Evolutionary conservation across 2,888 invertebrate species (phyloP).

Genomic region (Sceliomorpha sp.): DNA sequence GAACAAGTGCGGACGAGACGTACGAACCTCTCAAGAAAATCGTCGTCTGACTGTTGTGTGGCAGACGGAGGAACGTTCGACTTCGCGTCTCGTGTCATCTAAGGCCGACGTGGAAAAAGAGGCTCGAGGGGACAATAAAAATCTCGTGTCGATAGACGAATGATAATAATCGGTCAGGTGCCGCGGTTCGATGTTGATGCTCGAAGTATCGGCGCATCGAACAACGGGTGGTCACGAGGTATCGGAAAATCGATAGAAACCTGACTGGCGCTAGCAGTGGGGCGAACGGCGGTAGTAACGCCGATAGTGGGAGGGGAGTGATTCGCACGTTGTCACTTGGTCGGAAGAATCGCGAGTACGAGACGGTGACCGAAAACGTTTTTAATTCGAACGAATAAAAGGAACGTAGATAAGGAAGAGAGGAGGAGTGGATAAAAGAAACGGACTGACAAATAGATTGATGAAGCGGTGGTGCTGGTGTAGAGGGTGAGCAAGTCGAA

Average conservation of each 20-base stretch:
- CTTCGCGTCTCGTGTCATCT: no score
- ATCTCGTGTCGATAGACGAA: background rate
- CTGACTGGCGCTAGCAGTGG: conserved; percentile 67
- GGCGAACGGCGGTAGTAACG: conserved; percentile 45
- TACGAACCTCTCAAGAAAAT: conserved; percentile 36
- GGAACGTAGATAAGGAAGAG: no score
- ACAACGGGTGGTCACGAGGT: conserved; percentile 75
- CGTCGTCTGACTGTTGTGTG: conserved; percentile 21
- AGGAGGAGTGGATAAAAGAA: no score
- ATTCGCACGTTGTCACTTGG: conserved; percentile 53
- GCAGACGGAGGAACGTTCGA: conserved; percentile 17
- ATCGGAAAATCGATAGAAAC: conserved; percentile 78
- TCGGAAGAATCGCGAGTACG: conserved; percentile 6
- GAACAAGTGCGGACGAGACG: no score
- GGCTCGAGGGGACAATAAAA: background rate
- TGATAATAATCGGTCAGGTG: conserved; percentile 41
- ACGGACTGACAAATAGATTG: no score
- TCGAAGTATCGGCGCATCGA: conserved; percentile 72
- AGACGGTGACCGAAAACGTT: conserved; percentile 1
- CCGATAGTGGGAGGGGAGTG: conserved; percentile 37
- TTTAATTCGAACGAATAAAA: no score
- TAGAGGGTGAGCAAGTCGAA: no score
- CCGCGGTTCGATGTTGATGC: conserved; percentile 64
- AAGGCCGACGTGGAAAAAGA: conserved; percentile 3
- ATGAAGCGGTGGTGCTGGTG: no score